These are phyloP conservation scores for Bilobella aurantiaca DNA, from an alignment of 1,140 invertebrate species.

Conservation along the genomic window DNA sequence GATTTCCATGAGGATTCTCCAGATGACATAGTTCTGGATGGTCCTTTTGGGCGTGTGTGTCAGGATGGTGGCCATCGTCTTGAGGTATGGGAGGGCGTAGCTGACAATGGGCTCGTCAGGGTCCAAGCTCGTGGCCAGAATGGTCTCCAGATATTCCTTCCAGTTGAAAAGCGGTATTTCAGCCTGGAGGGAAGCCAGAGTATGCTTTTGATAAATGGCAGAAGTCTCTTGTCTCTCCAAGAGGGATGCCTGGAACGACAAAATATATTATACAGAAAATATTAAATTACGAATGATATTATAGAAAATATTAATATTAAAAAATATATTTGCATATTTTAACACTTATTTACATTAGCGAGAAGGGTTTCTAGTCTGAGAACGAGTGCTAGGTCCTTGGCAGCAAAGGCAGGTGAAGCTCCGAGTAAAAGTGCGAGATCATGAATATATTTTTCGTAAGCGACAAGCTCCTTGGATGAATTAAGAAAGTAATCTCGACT, in stretches of 20 bases:
- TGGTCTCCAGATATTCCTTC: slow-evolving; percentile 59
- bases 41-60: slow-evolving; percentile 55
- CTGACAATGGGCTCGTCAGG: slow-evolving; percentile 62
- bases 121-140: slow-evolving; percentile 53
- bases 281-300: no score
- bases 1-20: slow-evolving; percentile 67
- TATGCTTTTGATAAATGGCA: slow-evolving; percentile 61
- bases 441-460: slow-evolving; percentile 26
- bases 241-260: slow-evolving; percentile 42
- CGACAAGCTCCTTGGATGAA: slow-evolving; percentile 46
- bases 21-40: slow-evolving; percentile 72
- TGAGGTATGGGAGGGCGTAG: slow-evolving; percentile 67
- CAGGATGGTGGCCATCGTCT: slow-evolving; percentile 63
- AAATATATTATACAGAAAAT: neutral
- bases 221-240: slow-evolving; percentile 72
- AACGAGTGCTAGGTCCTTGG: slow-evolving; percentile 54
- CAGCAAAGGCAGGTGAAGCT: slow-evolving; percentile 52
- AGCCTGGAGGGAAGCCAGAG: slow-evolving; percentile 51
- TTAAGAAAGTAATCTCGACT: slow-evolving; percentile 72
- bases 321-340: no score
- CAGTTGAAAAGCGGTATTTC: slow-evolving; percentile 67
- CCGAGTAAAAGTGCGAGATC: slow-evolving; percentile 62
- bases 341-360: slow-evolving; percentile 58
- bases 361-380: slow-evolving; percentile 64
- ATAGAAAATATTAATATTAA: no score